Evolutionary conservation across 2,888 invertebrate species (phyloP), one percentile per base, ranked within the genome.

Genomic region (Drosophila atroscutellata): DNA sequence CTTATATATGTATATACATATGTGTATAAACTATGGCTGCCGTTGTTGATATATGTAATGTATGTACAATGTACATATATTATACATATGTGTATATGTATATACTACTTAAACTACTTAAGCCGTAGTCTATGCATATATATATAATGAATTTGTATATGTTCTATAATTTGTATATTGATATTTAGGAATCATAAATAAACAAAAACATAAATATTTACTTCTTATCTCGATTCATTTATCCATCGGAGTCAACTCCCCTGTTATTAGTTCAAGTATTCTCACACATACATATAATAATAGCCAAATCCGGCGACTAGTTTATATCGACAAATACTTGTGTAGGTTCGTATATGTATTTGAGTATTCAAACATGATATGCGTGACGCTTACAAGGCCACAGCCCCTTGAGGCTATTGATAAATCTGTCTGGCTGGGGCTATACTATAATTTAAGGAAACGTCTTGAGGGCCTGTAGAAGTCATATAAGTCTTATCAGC

Each of bases 101-200:
- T 79, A 75, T 71, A 78, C 39, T 42, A 42, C 24, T 18, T 39
- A 82, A 79, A 55, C 59, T 59, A 66, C 71, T 64, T 66, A 66
- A 80, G 83, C 86, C 83, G 68, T 82, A 80, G 86, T 83, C 51
- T 86, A 86, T 80, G 60, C 69, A 69, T 80, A 82, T 72, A 70
- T 77, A 68, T 80, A 77, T 73, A 63, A 65, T 76, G 68, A 87
- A 84, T 81, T 89, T 85, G 84, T 85, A 83, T 86, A 89, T 85
- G 87, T 83, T 87, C 81, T 86, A 81, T 86, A 86, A 86, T 89
- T 89, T 85, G 87, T 85, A 89, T 84, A 89, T 89, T 83, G 81
- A 86, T 89, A 83, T 85, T 89, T 86, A 73, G 79, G 81, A 86
- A 84, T 75, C 89, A 83, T 75, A 84, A 89, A 89, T 85, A 85